phyloP scores from a whole-genome alignment of 2,888 invertebrate genomes.

The Capitulum mitella region DNA sequence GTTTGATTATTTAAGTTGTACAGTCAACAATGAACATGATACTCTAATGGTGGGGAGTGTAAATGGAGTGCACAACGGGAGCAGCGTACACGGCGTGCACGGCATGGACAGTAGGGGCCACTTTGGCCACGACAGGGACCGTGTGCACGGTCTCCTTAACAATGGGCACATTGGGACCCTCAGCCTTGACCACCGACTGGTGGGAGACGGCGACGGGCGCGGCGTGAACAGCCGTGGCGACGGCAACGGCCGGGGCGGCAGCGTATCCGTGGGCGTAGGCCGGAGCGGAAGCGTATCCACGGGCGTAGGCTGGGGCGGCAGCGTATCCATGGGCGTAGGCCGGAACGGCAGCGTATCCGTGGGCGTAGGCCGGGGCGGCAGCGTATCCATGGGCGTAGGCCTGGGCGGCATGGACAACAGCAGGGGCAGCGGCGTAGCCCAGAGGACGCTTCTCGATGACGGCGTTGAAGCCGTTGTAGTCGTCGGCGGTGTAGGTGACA shows the following conservation, averaged over 20 bases:
- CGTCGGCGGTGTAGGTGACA: conserved; percentile 35
- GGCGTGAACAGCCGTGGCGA: not conserved
- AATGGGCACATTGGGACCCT: conserved; percentile 2
- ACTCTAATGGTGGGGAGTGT: no score
- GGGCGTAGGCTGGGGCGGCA: not conserved
- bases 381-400: not conserved
- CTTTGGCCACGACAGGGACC: not conserved
- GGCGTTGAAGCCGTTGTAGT: conserved; percentile 35
- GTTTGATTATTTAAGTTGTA: no score
- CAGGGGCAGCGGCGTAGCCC: conserved; percentile 33
- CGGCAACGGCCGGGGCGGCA: conserved; percentile 20
- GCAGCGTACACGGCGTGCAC: not conserved
- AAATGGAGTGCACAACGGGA: not conserved
- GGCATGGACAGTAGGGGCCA: not conserved
- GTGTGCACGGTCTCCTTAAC: not conserved
- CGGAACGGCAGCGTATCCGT: not conserved
- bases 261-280: not conserved
- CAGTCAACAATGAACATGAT: no score
- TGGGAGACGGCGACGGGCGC: not conserved
- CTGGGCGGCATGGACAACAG: conserved; percentile 27
- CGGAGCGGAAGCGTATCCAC: conserved; percentile 12
- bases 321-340: not conserved
- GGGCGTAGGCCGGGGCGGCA: not conserved
- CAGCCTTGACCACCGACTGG: conserved; percentile 6
- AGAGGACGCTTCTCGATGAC: conserved; percentile 36